A percentile compares a stretch with the other conserved stretches of the same genome.
Conservation (phyloP, 2,888 invertebrate species). For the Eustalomyia histrio region DNA sequence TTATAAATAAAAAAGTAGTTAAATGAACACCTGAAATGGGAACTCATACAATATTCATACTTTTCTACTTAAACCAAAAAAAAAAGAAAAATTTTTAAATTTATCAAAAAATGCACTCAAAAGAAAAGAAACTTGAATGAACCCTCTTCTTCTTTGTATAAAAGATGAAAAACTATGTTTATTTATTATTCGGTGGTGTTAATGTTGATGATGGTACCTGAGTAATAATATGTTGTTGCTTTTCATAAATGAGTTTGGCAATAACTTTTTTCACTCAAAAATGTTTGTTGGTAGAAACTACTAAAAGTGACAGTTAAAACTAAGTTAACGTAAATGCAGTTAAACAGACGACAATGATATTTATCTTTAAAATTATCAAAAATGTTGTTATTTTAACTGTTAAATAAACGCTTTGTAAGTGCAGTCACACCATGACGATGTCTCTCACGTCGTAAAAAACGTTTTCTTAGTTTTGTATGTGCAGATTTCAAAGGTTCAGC, state of each 20-base stretch:
- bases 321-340: too few species aligned
- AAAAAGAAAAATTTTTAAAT: not conserved
- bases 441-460: too few species aligned
- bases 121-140: conserved; percentile 34
- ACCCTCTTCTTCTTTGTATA: conserved; percentile 11
- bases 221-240: not conserved
- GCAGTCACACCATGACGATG: too few species aligned
- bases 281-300: too few species aligned
- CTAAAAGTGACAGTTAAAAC: too few species aligned
- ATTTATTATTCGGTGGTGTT: conserved; percentile 17
- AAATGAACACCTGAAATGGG: conserved; percentile 37
- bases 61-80: not conserved
- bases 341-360: too few species aligned
- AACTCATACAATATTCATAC: not conserved
- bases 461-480: too few species aligned
- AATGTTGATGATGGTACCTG: conserved; percentile 34
- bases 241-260: not conserved
- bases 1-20: not conserved
- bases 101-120: not conserved
- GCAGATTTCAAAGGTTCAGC: too few species aligned
- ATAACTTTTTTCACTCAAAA: not conserved
- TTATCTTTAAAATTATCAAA: too few species aligned
- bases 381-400: too few species aligned
- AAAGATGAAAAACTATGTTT: conserved; percentile 31
- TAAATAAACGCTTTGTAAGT: too few species aligned